A percentile compares a stretch with the other conserved stretches of the same genome.
Conservation (phyloP, 2,888 invertebrate genomes). For the Spicauda simplicius region DNA sequence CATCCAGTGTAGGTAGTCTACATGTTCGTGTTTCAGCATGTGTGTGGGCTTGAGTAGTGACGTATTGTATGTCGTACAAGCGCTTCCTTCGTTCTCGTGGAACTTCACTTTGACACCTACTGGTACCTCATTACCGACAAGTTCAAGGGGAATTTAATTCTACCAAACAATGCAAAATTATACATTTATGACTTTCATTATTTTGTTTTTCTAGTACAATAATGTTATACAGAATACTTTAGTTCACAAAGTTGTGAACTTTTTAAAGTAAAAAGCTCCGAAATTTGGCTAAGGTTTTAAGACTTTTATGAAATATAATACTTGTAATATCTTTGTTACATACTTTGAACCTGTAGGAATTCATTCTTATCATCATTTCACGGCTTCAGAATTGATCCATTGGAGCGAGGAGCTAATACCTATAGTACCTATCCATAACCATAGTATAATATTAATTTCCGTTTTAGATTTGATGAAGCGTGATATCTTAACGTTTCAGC, state of each 20-base stretch:
- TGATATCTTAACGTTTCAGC: too few species aligned
- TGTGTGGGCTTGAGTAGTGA: conserved; percentile 8
- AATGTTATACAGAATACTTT: neutral
- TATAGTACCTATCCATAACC: neutral
- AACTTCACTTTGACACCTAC: neutral
- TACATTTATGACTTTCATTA: too few species aligned
- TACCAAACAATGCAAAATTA: too few species aligned
- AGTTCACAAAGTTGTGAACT: neutral
- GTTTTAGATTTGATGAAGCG: too few species aligned
- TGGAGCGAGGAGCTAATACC: neutral
- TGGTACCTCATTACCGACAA: too few species aligned
- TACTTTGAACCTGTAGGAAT: neutral
- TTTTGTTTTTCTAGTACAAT: neutral
- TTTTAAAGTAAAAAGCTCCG: too few species aligned
- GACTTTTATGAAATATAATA: too few species aligned
- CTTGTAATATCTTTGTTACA: neutral
- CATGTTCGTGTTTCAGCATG: neutral
- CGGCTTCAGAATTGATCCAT: neutral
- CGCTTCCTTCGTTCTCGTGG: neutral
- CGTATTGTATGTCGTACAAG: neutral
- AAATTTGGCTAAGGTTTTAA: too few species aligned
- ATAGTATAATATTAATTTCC: too few species aligned
- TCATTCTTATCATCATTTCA: neutral
- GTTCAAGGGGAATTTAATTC: too few species aligned
- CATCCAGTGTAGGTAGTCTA: neutral